A percentile compares a stretch with the other conserved stretches of the same genome.
Conservation (phyloP, 2,797 vertebrate species). For the Fratercula arctica region DNA sequence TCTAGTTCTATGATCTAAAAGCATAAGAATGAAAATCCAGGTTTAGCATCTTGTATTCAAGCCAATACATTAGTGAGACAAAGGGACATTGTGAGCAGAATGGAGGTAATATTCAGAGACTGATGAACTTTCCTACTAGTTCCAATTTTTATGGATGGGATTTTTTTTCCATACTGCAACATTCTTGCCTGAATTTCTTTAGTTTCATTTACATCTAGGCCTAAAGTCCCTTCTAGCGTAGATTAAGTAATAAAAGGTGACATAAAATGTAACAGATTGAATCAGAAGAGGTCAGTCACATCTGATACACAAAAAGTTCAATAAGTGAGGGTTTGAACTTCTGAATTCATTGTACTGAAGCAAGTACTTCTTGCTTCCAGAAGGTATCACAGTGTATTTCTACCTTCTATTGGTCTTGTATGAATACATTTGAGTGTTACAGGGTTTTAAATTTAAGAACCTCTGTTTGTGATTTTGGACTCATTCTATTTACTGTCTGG, state of each 20-base stretch:
- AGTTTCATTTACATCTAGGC: neutral
- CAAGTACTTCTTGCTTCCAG: neutral
- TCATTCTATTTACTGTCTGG: neutral
- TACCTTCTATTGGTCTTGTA: neutral
- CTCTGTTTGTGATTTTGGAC: neutral
- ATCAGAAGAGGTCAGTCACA: neutral
- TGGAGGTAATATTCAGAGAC: neutral
- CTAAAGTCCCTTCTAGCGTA: neutral
- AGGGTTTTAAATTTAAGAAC: neutral
- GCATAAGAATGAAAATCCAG: neutral
- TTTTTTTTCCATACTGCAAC: neutral
- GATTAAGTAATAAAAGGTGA: neutral
- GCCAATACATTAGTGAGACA: neutral
- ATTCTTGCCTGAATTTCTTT: neutral
- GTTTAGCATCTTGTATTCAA: neutral
- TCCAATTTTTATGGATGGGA: neutral
- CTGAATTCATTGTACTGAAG: neutral
- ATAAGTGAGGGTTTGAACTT: neutral
- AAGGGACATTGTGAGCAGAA: neutral
- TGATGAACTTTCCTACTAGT: neutral
- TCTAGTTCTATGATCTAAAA: slow-evolving; percentile 2
- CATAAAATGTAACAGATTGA: neutral
- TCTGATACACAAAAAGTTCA: neutral
- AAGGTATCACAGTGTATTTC: neutral
- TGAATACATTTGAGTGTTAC: neutral